A percentile compares a stretch with the other conserved stretches of the same genome.
Evolutionary conservation across 1,140 invertebrate genomes (phyloP).

Genomic region (Microplitis mediator): DNA sequence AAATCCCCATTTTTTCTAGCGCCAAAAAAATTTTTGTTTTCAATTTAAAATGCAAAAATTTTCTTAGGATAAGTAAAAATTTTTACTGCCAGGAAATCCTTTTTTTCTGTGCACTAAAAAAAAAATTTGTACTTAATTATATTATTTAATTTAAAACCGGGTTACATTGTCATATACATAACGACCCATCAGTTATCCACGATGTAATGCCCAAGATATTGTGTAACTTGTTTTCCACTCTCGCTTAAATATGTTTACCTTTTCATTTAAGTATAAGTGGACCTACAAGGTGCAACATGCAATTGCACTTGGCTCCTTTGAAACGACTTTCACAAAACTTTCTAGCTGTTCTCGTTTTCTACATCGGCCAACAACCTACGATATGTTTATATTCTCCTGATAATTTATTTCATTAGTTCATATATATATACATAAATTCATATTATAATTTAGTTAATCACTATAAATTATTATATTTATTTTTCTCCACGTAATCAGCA

Average conservation of each 20-base stretch:
- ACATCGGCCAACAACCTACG: slow-evolving; percentile 17
- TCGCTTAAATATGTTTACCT: background rate
- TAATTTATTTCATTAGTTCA: slow-evolving; percentile 9
- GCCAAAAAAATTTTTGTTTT: no score
- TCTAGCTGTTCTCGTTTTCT: slow-evolving; percentile 37
- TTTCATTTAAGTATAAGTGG: background rate
- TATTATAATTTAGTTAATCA: background rate
- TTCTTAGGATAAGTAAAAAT: no score
- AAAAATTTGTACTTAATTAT: no score
- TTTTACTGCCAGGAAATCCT: no score
- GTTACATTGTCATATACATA: no score
- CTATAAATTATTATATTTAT: no score
- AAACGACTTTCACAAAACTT: slow-evolving; percentile 38
- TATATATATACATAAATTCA: background rate
- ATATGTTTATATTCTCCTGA: slow-evolving; percentile 8
- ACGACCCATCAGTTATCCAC: background rate
- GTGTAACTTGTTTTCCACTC: slow-evolving; percentile 4
- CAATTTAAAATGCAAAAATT: no score
- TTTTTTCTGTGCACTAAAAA: no score
- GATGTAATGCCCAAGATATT: background rate
- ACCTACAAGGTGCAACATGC: slow-evolving; percentile 1
- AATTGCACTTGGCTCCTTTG: slow-evolving; percentile 32
- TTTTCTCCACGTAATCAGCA: no score
- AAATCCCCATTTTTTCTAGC: no score
- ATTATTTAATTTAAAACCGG: no score